Evolutionary conservation across 2,888 invertebrate genomes (phyloP).

Genomic region (Stenchaetothrips biformis): DNA sequence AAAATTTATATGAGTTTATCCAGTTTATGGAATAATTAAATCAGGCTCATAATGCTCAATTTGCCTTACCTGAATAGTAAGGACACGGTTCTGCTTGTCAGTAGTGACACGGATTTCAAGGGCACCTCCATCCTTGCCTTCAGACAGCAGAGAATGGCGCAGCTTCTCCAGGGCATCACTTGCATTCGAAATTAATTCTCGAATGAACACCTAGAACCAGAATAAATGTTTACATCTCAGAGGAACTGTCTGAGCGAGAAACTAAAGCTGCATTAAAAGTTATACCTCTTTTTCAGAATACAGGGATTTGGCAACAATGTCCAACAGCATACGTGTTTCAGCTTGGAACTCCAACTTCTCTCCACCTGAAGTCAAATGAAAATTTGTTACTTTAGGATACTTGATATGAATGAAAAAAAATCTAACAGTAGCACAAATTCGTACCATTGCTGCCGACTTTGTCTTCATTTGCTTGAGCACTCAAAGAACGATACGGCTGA

Average conservation of each 20-base stretch:
- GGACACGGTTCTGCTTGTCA: conserved; percentile 76
- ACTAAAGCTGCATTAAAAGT: conserved; percentile 7
- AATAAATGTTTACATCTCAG: conserved; percentile 28
- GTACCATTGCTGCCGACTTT: neutral
- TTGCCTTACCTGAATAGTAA: conserved; percentile 71
- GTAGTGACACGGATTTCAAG: conserved; percentile 85
- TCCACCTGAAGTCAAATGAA: conserved; percentile 34
- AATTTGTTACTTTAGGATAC: neutral
- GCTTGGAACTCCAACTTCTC: conserved; percentile 90
- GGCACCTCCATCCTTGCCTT: conserved; percentile 50
- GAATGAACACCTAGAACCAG: conserved; percentile 73
- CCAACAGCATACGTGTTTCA: conserved; percentile 89
- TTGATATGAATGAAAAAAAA: neutral
- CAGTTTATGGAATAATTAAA: neutral
- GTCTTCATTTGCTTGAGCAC: conserved; percentile 3
- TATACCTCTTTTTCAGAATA: conserved; percentile 93
- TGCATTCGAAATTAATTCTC: conserved; percentile 93
- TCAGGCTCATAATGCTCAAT: neutral
- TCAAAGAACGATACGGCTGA: neutral
- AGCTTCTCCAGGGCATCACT: conserved; percentile 96
- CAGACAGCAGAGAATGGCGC: conserved; percentile 65
- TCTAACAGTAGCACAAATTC: neutral
- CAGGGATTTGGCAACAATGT: conserved; percentile 94
- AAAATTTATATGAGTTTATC: neutral
- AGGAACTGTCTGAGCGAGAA: neutral